These are phyloP conservation scores for Tachina lurida DNA, from an alignment of 2,888 invertebrate species.

Conservation along the genomic window DNA sequence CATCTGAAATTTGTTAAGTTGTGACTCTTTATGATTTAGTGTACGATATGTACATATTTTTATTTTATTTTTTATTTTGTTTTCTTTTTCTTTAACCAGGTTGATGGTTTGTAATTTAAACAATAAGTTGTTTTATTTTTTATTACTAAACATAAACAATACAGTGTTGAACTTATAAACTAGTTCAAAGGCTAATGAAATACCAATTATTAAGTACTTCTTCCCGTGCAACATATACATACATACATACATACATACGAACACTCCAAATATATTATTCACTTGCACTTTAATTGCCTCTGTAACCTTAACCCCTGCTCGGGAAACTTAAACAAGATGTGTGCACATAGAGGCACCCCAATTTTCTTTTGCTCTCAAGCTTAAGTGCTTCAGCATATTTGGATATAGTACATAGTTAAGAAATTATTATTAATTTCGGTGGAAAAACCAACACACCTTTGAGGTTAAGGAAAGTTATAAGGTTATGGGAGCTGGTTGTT, in stretches of 20 bases:
- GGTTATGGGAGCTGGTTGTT: slow-evolving; percentile 5
- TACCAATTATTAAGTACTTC: slow-evolving; percentile 46
- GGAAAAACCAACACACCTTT: slow-evolving; percentile 12
- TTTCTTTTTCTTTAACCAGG: slow-evolving; percentile 39
- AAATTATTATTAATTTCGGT: slow-evolving; percentile 5
- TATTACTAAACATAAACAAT: slow-evolving; percentile 53
- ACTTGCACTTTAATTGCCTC: slow-evolving; percentile 33
- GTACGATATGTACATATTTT: slow-evolving; percentile 14
- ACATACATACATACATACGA: background rate
- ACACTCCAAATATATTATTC: background rate
- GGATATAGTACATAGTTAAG: slow-evolving; percentile 20
- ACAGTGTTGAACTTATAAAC: slow-evolving; percentile 36
- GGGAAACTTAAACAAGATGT: slow-evolving; percentile 2
- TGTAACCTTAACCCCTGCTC: slow-evolving; percentile 49
- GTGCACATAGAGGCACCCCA: background rate
- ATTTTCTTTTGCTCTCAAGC: slow-evolving; percentile 14
- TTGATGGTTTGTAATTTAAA: slow-evolving; percentile 43
- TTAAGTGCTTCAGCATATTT: background rate
- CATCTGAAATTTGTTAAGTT: no score
- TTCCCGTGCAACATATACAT: slow-evolving; percentile 3
- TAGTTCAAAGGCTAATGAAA: slow-evolving; percentile 61
- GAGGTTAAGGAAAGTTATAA: slow-evolving; percentile 10
- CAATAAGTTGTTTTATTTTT: slow-evolving; percentile 28
- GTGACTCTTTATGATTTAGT: no score
- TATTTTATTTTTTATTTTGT: background rate